Conservation (phyloP, 1,140 invertebrate genomes). For the Drosophila guanche region DNA sequence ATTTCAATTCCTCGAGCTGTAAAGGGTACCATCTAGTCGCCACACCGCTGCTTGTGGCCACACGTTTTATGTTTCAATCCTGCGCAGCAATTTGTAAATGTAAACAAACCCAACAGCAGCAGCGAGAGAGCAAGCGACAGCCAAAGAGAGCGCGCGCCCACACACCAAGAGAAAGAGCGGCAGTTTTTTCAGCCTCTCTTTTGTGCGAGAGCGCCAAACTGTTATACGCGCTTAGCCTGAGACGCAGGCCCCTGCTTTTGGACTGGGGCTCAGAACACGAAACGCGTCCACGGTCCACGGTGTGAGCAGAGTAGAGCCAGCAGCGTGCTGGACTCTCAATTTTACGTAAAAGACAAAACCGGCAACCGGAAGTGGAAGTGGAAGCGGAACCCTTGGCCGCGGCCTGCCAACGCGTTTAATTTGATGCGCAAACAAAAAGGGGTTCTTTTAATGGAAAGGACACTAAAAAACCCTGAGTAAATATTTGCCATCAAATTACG, state of each 20-base stretch:
- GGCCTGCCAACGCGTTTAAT: slow-evolving; percentile 66
- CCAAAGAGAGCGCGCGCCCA: not conserved
- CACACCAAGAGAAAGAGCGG: not conserved
- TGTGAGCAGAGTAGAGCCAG: slow-evolving; percentile 58
- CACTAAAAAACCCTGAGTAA: slow-evolving; percentile 20
- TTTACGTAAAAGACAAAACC: slow-evolving; percentile 18
- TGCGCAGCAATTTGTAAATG: slow-evolving; percentile 65
- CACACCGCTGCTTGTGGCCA: too few relatives aligned
- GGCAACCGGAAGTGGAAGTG: not conserved
- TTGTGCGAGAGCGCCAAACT: slow-evolving; percentile 32
- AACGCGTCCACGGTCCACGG: slow-evolving; percentile 29
- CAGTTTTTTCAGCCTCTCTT: too few relatives aligned
- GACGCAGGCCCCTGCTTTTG: slow-evolving; percentile 31
- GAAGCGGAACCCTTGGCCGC: slow-evolving; percentile 41
- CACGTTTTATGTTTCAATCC: slow-evolving; percentile 58
- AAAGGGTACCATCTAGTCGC: too few relatives aligned
- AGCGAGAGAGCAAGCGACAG: slow-evolving; percentile 17
- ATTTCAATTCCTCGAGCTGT: too few relatives aligned
- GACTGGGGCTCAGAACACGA: slow-evolving; percentile 41
- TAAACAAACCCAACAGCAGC: slow-evolving; percentile 61
- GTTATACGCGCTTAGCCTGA: slow-evolving; percentile 53
- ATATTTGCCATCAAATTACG: slow-evolving; percentile 68
- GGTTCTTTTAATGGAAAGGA: slow-evolving; percentile 57
- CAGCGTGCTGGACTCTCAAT: slow-evolving; percentile 34
- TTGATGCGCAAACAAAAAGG: slow-evolving; percentile 71